Conservation (phyloP, 1,140 invertebrate species). For the Coelopa frigida region DNA sequence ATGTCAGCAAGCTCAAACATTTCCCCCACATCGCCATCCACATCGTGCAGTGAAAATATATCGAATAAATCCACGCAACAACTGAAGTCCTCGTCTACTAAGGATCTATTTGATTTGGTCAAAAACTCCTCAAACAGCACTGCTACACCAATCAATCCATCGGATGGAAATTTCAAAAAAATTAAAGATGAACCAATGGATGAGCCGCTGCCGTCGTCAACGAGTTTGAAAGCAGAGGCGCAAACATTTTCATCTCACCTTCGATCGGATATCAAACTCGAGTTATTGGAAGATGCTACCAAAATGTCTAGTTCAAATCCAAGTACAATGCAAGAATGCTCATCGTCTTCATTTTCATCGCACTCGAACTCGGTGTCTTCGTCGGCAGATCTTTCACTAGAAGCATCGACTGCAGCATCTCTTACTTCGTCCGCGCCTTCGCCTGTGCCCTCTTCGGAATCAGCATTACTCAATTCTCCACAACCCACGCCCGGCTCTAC, state of each 20-base stretch:
- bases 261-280: slow-evolving; percentile 11
- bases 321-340: slow-evolving; percentile 13
- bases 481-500: slow-evolving; percentile 1
- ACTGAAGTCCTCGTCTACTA: too few relatives aligned
- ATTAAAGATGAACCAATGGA: slow-evolving; percentile 21
- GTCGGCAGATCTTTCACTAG: slow-evolving; percentile 36
- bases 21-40: too few relatives aligned
- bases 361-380: slow-evolving; percentile 35
- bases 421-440: slow-evolving; percentile 21
- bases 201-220: not conserved
- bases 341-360: slow-evolving; percentile 30
- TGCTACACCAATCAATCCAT: slow-evolving; percentile 4
- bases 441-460: slow-evolving; percentile 1
- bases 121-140: slow-evolving; percentile 26
- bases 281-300: slow-evolving; percentile 21
- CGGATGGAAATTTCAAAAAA: slow-evolving; percentile 25
- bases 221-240: slow-evolving; percentile 8
- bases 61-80: too few relatives aligned
- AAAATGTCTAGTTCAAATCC: slow-evolving; percentile 9
- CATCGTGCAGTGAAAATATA: too few relatives aligned
- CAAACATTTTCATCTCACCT: too few relatives aligned
- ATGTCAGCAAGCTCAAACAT: too few relatives aligned
- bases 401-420: slow-evolving; percentile 34
- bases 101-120: slow-evolving; percentile 40
- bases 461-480: slow-evolving; percentile 6